Base-by-base conservation (phyloP, 2,113 vertebrate species). In the Odocoileus virginianus region DNA sequence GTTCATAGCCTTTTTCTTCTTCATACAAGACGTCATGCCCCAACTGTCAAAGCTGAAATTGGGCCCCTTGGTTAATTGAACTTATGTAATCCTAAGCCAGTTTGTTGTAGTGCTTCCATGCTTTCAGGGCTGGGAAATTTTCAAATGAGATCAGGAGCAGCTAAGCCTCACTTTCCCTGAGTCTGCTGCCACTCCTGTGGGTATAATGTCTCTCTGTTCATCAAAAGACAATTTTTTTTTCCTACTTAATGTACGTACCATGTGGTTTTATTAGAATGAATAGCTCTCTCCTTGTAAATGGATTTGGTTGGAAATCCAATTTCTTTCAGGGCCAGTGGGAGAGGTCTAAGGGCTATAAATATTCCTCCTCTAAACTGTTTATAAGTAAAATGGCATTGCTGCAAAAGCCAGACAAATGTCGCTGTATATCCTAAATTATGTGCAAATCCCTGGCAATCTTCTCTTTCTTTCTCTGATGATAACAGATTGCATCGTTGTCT, bases 251-350 rank as follows among this genome's bases (percentile, higher is more conserved):
- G 93, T 64, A 79, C 84, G 90, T 96, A 94, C 78, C 71, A 43
- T 79, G 40, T 96, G 54, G 57, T 91, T 95, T 95, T 96, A 97
- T 96, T 97, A 95, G 90, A 97, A 97, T 96, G 84, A 98, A 97
- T 98, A 60, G 61, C 64, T 84, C 50, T 97, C 67, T 94, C 54
- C 47, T 96, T 92, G 71, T 95, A 97, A 98, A 93, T 96, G 61
- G 83, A 84, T 97, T 96, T 95, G 74, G 79, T 95, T 97, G 89
- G 64, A 96, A 98, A 97, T 98, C 87, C 92, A 98, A 85, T 98
- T 98, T 97, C 95, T 97, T 92, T 95, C 91, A 89, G 67, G 71
- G 87, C 94, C 71, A 96, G 87, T 94, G 89, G 79, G 76, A 95
- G 79, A 96, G 50, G 78, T 92, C 11, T 11, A 93, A 94, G 74